Conservation (phyloP, 2,888 invertebrate genomes). For the Microdon myrmicae region DNA sequence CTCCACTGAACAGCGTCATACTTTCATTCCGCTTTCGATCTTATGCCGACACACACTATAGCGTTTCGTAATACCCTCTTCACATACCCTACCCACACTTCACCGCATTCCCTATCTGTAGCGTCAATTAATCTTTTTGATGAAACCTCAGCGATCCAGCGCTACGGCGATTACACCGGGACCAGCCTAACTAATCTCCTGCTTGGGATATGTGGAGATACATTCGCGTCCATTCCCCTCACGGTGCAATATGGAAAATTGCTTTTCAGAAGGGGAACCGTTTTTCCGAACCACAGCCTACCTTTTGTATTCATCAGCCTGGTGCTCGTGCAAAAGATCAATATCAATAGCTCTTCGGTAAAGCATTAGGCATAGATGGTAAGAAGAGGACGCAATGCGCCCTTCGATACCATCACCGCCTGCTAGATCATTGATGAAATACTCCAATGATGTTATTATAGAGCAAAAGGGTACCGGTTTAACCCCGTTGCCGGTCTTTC, state of each 20-base stretch:
- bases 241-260: constrained; percentile 40
- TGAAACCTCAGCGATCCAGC: constrained; percentile 22
- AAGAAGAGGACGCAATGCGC: background rate
- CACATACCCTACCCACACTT: too few species aligned
- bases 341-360: constrained; percentile 36
- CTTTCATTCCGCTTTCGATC: background rate
- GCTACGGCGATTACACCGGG: background rate
- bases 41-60: background rate
- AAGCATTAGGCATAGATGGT: constrained; percentile 25
- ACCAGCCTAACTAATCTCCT: too few species aligned
- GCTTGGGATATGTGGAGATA: too few species aligned
- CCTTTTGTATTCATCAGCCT: too few species aligned
- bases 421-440: too few species aligned
- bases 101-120: constrained; percentile 43
- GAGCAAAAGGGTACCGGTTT: constrained; percentile 34
- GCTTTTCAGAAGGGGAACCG: constrained; percentile 17
- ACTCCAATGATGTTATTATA: constrained; percentile 2
- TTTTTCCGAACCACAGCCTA: constrained; percentile 22
- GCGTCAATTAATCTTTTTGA: constrained; percentile 52
- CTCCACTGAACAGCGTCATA: too few species aligned
- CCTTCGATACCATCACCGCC: too few species aligned
- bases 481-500: constrained; percentile 8
- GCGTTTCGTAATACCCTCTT: too few species aligned
- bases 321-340: constrained; percentile 47
- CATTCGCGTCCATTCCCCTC: too few species aligned